These are phyloP conservation scores for Lichenostomus cassidix DNA, from an alignment of 2,113 vertebrate species.

Conservation along the genomic window DNA sequence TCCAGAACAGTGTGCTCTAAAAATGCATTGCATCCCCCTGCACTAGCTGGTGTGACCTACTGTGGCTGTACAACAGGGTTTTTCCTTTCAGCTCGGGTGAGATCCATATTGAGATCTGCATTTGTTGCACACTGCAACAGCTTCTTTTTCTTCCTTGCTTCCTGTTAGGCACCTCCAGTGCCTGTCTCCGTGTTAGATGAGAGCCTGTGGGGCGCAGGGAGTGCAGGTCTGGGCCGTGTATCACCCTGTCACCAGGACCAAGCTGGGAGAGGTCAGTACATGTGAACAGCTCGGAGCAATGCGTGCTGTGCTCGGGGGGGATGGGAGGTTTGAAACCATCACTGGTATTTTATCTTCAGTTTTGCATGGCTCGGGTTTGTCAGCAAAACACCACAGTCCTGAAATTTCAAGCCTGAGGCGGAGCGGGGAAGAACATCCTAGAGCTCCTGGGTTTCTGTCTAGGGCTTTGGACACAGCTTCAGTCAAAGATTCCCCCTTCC, in stretches of 20 bases:
- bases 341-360: constrained; percentile 12
- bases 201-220: background rate
- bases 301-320: fast-evolving
- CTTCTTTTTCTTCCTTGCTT: background rate
- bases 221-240: background rate
- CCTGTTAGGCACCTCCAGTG: background rate
- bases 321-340: background rate
- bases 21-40: background rate
- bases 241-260: background rate
- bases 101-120: background rate
- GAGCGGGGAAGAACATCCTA: background rate
- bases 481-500: background rate
- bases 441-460: background rate
- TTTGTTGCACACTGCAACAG: background rate
- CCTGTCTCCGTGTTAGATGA: background rate
- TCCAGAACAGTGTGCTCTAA: background rate
- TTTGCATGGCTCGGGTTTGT: background rate
- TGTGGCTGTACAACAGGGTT: fast-evolving
- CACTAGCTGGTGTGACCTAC: background rate
- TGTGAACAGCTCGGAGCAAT: background rate
- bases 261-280: constrained; percentile 23
- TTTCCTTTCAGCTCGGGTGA: background rate
- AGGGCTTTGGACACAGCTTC: background rate
- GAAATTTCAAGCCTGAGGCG: background rate
- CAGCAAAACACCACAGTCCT: background rate